A percentile compares a stretch with the other conserved stretches of the same genome.
Conservation (phyloP, 2,797 vertebrate genomes). For the Danionella dracula region DNA sequence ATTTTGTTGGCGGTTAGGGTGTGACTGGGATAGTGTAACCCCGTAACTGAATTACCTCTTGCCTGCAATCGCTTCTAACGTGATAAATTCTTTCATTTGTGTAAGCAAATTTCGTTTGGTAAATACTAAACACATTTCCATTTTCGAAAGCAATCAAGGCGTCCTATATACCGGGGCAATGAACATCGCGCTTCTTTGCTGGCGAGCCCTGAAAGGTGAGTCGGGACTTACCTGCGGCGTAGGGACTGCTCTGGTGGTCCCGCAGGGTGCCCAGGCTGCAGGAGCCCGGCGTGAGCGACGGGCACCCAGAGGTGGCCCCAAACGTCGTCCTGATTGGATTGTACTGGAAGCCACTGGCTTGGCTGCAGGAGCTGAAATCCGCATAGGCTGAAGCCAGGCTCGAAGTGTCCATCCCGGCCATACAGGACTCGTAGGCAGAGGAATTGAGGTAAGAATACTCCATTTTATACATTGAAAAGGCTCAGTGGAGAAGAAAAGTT, state of each 20-base stretch:
- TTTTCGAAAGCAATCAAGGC: slow-evolving; percentile 98
- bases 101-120: slow-evolving; percentile 99
- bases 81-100: slow-evolving; percentile 99
- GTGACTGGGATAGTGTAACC: slow-evolving; percentile 99
- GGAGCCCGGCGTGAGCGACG: slow-evolving; percentile 96
- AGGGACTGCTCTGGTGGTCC: slow-evolving; percentile 99
- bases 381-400: slow-evolving; percentile 99
- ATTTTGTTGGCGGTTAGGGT: slow-evolving; percentile 99
- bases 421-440: slow-evolving; percentile 99
- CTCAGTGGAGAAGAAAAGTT: slow-evolving; percentile 77
- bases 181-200: slow-evolving; percentile 64
- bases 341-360: slow-evolving; percentile 99
- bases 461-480: slow-evolving; percentile 99
- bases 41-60: slow-evolving; percentile 98
- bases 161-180: slow-evolving; percentile 85
- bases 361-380: slow-evolving; percentile 99
- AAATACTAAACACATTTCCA: slow-evolving; percentile 99
- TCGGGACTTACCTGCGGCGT: slow-evolving; percentile 95
- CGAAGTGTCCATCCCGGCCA: slow-evolving; percentile 99
- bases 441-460: slow-evolving; percentile 99
- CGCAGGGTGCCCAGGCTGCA: slow-evolving; percentile 97
- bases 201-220: slow-evolving; percentile 59
- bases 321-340: slow-evolving; percentile 99
- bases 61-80: slow-evolving; percentile 99
- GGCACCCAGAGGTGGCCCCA: slow-evolving; percentile 94